Evolutionary conservation across 2,888 invertebrate species (phyloP).

Genomic region (Archips crataeganus): DNA sequence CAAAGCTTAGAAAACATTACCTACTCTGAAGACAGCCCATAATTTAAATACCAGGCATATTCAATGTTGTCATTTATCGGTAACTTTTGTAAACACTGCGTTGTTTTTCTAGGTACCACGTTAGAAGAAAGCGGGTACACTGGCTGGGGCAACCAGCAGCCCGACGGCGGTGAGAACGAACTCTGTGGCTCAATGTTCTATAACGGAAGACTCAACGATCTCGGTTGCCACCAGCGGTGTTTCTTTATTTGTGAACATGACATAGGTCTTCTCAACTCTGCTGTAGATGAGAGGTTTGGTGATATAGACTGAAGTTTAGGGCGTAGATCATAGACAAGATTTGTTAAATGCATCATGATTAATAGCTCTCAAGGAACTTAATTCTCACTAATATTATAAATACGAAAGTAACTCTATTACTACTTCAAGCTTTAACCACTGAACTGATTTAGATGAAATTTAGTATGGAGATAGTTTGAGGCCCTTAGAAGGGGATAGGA

Average conservation of each 20-base stretch:
- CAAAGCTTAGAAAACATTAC: too few relatives aligned
- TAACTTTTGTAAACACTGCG: background rate
- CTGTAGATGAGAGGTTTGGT: slow-evolving; percentile 47
- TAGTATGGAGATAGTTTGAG: too few relatives aligned
- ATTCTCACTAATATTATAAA: too few relatives aligned
- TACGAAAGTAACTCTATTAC: too few relatives aligned
- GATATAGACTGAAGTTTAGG: background rate
- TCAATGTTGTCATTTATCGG: too few relatives aligned
- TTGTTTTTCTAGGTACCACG: slow-evolving; percentile 53
- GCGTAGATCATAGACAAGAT: background rate
- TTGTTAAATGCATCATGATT: background rate
- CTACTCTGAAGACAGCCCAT: too few relatives aligned
- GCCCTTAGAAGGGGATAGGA: too few relatives aligned
- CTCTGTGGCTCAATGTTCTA: slow-evolving; percentile 73
- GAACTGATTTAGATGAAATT: too few relatives aligned
- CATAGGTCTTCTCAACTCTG: slow-evolving; percentile 44
- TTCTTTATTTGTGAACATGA: slow-evolving; percentile 77
- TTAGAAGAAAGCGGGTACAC: slow-evolving; percentile 63
- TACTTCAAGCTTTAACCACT: too few relatives aligned
- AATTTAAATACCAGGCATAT: too few relatives aligned
- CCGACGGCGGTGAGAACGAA: slow-evolving; percentile 62
- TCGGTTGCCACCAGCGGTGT: slow-evolving; percentile 58
- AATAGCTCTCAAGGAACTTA: too few relatives aligned
- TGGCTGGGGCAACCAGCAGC: slow-evolving; percentile 65
- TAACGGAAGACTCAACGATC: slow-evolving; percentile 65